Percentiles rank a stretch among this genome's conserved stretches.
Evolutionary conservation across 2,888 invertebrate species (phyloP).

Genomic region (Drosophila niveifrons): DNA sequence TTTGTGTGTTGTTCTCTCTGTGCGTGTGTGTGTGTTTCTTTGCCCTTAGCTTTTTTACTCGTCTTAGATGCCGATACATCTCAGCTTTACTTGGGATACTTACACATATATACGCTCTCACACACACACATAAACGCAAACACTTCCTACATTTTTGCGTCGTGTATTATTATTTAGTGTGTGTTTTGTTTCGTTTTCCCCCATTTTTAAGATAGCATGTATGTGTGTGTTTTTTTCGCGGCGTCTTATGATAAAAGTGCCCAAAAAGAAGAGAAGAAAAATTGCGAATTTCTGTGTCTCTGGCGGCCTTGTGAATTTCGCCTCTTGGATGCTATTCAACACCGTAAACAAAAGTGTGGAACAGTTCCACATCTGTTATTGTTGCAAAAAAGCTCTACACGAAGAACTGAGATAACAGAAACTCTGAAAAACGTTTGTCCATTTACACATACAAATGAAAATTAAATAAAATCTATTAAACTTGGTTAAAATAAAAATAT

Average conservation of each 20-base stretch:
- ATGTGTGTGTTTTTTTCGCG: conserved; percentile 10
- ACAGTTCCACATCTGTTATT: conserved; percentile 6
- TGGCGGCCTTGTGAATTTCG: conserved; percentile 30
- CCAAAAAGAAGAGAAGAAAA: conserved; percentile 1
- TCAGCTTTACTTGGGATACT: conserved; percentile 55
- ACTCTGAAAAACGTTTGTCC: not conserved
- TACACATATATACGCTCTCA: conserved; percentile 35
- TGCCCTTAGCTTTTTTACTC: conserved; percentile 29
- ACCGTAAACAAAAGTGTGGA: conserved; percentile 8
- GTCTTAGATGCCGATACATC: conserved; percentile 63
- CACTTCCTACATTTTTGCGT: conserved; percentile 56
- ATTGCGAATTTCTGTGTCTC: conserved; percentile 7
- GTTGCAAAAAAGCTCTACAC: not conserved
- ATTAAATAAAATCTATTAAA: not conserved
- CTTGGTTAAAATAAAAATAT: not conserved
- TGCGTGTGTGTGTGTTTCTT: conserved; percentile 30
- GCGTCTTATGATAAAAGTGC: conserved; percentile 17
- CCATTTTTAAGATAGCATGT: conserved; percentile 4
- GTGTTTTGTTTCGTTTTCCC: conserved; percentile 53
- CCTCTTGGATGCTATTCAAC: conserved; percentile 13
- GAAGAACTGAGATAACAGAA: conserved; percentile 5
- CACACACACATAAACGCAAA: conserved; percentile 20
- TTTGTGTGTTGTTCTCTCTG: conserved; percentile 32
- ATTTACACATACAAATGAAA: not conserved
- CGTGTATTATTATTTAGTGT: conserved; percentile 46